Base-by-base conservation (phyloP, 1,140 invertebrate species). In the Drosophila sechellia region DNA sequence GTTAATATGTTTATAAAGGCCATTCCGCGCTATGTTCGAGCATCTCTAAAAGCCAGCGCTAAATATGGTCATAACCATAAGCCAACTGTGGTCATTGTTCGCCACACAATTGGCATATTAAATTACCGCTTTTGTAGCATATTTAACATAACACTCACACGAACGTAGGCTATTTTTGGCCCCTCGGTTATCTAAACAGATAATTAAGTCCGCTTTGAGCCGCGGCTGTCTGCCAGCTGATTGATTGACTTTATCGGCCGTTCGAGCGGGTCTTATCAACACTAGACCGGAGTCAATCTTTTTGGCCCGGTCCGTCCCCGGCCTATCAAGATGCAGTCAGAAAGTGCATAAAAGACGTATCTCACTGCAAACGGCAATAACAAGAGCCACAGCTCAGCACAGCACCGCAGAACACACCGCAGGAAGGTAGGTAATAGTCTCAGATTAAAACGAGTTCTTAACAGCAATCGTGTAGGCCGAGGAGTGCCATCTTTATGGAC, bases 191-290 rank as follows among this genome's bases (percentile, higher is more conserved):
- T 74, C 60, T 57, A 75, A 76, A 56, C 72, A 86, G 74, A 87
- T 87, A 85, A 85, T 85, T 85, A 85, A 85, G 81, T 85, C 81
- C 80, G 68, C 57, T 78, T 68, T 76, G 63, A 87, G 79, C 66
- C 77, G 80, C 72, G 60, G 76, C 74, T 77, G 83, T 85, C 83
- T 81, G 48, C 48, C 71, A 77, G 70, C 74, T 81, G 81, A 85
- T 85, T 85, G 81, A 85, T 85, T 85, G 81, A 85, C 81, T 85
- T 85, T 85, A 85, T 85, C 81, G 72, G 46, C 40, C 55, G 69
- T 31, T 68, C 37, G 71, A 53, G 79, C 63, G 45, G 65, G 54
- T 27, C 78, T 85, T 85, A 87, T 85, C 81, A 85, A 85, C 83
- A 87, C 81, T 86, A 43, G 58, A 55, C 59, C 61, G 63, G 31